Evolutionary conservation across 64 coral and sea anemone genomes (phyloP), one percentile per base, ranked within the genome.

Genomic region (Platygyra sinensis): DNA sequence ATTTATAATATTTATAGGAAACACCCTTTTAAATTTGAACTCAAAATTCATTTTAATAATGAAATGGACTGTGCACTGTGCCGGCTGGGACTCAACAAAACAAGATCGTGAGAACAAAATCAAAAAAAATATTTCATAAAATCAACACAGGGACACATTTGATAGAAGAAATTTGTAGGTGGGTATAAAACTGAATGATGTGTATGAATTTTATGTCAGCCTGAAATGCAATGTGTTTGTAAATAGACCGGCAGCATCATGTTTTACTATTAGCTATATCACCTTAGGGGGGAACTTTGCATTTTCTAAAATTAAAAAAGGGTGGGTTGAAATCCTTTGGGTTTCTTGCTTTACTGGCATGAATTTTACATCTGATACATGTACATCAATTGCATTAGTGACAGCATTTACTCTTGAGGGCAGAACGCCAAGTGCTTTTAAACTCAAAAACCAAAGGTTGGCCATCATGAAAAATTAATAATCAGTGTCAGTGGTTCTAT

Each of bases 401-500:
- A 80, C 61, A 31, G 54, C 57, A 80, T 61, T 31, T 61, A 20
- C 12, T 61, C 3, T 52, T 19, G 32, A 64, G 30, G 59, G 54
- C 20, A 19, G 60, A 83, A 65, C 0, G 22, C 31, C 10, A 25
- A 46, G 20, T 61, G 60, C 62, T 83, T 83, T 61, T 61, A 19
- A 83, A 83, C 39, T 83, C 24, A 30, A 32, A 65, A 38, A 8
- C 80, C 30, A 39, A 39, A 67, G 32, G 8, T 46, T 65, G 31
- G 64, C 29, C 10, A 2, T 22, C 59, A 83, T 83, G 59, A 83
- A 83, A 83, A 83, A 83, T 83, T n/a, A n/a, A n/a, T 83, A 63
- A 83, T 83, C 20, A 83, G 10, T 65, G n/a, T n/a, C n/a, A n/a
- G 20, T 39, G 67, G 62, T 83, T 8, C 36, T 42, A 83, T 83